Base-by-base conservation (phyloP, 2,888 invertebrate species). In the Orchestes rusci region DNA sequence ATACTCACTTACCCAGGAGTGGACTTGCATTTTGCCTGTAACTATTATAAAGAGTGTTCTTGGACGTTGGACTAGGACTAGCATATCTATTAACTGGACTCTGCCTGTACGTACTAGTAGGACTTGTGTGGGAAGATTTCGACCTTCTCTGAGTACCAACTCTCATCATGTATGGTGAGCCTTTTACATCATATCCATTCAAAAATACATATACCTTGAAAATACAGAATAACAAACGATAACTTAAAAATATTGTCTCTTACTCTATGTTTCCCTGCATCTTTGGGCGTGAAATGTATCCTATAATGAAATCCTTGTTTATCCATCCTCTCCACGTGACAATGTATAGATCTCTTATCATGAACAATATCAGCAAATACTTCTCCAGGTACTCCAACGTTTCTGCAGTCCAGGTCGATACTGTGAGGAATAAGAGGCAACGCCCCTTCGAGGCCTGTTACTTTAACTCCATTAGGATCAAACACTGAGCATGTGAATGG, bases 401-500 rank as follows among this genome's bases (percentile, higher is more conserved):
- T 79, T 4, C 85, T 73, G 39, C 77, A 77, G 59, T 78, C 77
- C 48, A 79, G 61, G 57, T 82, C 83, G 56, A 92, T 88, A n/a
- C 87, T 86, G 62, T 91, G 91, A 0, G 90, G 86, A 48, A 89
- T 82, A 15, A 89, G 74, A 0, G 91, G 89, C 60, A 87, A 76
- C 4, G 90, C 91, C 2, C 85, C 86, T 58, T 89, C 88, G 4
- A 88, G 66, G 1, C 87, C 86, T 45, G 82, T 77, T 1, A 87
- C 83, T 47, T 86, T 82, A 7, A 95, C 87, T 16, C 90, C 89
- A 30, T 89, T 83, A 0, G 95, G 91, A 69, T 96, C 94, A 62
- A 91, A 96, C 0, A 95, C 94, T 59, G 92, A 86, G 64, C 97
- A 94, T 0, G 89, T 88, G 67, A 95, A 97, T 1, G 99, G 99